Evolutionary conservation across 2,797 vertebrate species (phyloP).

Genomic region (Chanos chanos): DNA sequence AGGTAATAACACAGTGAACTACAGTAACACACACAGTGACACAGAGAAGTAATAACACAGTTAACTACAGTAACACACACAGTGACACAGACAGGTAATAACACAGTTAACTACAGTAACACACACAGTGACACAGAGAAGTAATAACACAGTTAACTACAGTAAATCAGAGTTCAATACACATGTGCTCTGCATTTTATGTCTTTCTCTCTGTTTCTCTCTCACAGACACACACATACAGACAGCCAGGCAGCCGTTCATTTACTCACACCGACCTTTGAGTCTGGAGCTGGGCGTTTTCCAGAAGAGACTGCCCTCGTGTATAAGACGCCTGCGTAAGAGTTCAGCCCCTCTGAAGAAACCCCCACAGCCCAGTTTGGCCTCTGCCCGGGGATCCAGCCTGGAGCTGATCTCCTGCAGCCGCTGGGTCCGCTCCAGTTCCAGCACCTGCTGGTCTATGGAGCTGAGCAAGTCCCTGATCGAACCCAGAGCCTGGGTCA

Average conservation of each 20-base stretch:
- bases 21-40: too few species aligned
- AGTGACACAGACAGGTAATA: too few species aligned
- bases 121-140: not conserved
- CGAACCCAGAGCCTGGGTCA: conserved; percentile 66
- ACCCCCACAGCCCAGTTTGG: conserved; percentile 64
- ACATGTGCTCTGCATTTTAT: conserved; percentile 7
- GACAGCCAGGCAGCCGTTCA: not conserved
- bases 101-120: conserved; percentile 53
- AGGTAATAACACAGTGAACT: too few species aligned
- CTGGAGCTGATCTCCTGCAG: conserved; percentile 84
- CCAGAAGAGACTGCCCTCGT: conserved; percentile 84
- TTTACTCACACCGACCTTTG: conserved; percentile 72
- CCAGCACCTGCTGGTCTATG: conserved; percentile 84
- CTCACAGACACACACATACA: not conserved
- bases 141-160: conserved; percentile 44
- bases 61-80: too few species aligned
- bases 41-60: too few species aligned
- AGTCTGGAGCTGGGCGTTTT: conserved; percentile 79
- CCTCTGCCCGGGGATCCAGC: conserved; percentile 75
- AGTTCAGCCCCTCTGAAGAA: conserved; percentile 83
- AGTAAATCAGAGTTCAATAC: not conserved
- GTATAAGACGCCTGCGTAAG: conserved; percentile 79
- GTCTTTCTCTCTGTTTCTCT: not conserved
- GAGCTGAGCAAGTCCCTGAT: conserved; percentile 80
- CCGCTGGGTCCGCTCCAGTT: conserved; percentile 77